Base-by-base conservation (phyloP, 2,797 vertebrate species). In the Myotis myotis region DNA sequence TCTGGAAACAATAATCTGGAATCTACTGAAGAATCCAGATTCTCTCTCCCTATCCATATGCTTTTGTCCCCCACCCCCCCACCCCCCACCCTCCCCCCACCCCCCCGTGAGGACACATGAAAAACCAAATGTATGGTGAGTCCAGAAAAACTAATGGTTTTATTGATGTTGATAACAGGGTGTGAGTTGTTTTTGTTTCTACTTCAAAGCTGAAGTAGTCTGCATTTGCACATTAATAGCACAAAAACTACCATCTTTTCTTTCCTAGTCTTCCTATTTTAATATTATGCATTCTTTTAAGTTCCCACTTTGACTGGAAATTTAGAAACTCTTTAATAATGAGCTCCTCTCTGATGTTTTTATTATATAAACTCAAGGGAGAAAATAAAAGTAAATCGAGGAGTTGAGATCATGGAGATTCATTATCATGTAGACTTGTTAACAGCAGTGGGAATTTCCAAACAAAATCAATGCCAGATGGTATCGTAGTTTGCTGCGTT, bases 381-480 rank as follows among this genome's bases (percentile, higher is more conserved):
- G 83, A 87, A 86, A 94, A 68, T 36, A 82, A 23, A 94, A 91
- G 87, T 93, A 89, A 87, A 71, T 80, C 76, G 60, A 33, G 49
- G 64, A 83, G 20, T 8, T 74, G 57, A 74, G 57, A 44, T 78
- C 86, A 47, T 36, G 28, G 28, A 92, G 22, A 79, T 17, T 95
- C 82, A 68, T 75, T 60, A 66, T 85, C 82, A 74, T 16, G 17
- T 49, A 86, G 80, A 91, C 66, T 81, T 89, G 66, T 86, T 87
- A 85, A 93, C 66, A 94, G 87, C 70, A 91, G 44, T 87, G 79
- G 79, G 78, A 95, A 93, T 96, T 96, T 95, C 94, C 93, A 93
- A 60, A 93, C 64, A 86, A 81, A 20, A 84, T 66, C 51, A 82
- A 96, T 75, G 47, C 71, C 85, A 95, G 93, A 90, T 74, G n/a